A percentile compares a stretch with the other conserved stretches of the same genome.
These are phyloP conservation scores for Ammospiza nelsoni DNA, from an alignment of 2,113 vertebrate species.

Conservation along the genomic window DNA sequence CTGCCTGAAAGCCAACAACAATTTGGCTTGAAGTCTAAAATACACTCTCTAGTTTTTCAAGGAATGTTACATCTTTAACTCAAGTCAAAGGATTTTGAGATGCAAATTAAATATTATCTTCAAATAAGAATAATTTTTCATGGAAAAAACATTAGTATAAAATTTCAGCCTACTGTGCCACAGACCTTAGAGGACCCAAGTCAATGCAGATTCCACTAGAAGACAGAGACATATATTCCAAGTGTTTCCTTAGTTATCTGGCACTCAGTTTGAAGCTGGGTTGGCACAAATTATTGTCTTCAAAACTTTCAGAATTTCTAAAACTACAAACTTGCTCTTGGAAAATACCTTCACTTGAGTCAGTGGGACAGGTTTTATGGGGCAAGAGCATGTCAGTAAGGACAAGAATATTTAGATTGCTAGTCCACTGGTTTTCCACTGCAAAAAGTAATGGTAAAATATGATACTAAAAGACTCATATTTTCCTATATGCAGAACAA, in stretches of 20 bases:
- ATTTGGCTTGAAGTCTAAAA: neutral
- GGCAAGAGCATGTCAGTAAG: neutral
- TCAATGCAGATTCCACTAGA: neutral
- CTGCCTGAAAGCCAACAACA: neutral
- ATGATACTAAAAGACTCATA: neutral
- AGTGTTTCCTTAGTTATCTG: neutral
- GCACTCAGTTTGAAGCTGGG: neutral
- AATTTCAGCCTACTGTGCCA: neutral
- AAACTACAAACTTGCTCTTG: neutral
- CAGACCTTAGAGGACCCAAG: neutral
- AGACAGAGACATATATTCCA: neutral
- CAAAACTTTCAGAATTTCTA: neutral
- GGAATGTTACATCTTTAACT: neutral
- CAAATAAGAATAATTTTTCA: neutral
- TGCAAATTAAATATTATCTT: neutral
- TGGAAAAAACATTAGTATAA: neutral
- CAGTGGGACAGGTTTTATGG: neutral
- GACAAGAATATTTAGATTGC: neutral
- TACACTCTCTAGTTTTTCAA: neutral
- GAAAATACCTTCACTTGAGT: neutral
- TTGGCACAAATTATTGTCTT: neutral
- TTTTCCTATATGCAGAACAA: neutral
- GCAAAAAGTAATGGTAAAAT: neutral
- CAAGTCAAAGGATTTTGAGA: neutral
- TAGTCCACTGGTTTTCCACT: neutral